Evolutionary conservation across 64 coral and sea anemone genomes (phyloP), one percentile per base, ranked within the genome.

Genomic region (Trachythela sp.): DNA sequence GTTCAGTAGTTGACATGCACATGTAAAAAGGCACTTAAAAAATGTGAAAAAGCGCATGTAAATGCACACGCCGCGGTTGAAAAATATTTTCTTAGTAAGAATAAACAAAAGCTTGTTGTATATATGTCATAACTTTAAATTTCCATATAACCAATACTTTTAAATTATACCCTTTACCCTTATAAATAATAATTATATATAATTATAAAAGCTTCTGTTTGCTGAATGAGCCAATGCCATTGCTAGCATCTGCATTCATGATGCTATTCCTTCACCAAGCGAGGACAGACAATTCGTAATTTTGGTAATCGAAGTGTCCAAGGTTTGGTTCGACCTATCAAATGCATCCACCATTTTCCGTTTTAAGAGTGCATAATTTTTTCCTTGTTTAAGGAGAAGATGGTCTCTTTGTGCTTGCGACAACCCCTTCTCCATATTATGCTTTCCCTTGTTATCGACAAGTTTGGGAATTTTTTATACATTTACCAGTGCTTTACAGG

Each of bases 381-480:
- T 80, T 37, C 20, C 32, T 15, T 40, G 13, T 20, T 30, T 36
- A 15, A 80, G 31, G 14, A 80, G 75, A 37, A 80, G 31, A 17
- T 80, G 75, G 75, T 80, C 75, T 37, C 75, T 80, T 40, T 80
- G 75, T 29, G 75, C 75, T 80, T 80, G 75, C 0, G 75, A 80
- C 14, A 80, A 80, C 0, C 34, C 37, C 37, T 80, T 80, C 20
- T 72, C 68, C 68, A 72, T n/a, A n/a, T 45, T 80, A 40, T 80
- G 75, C 9, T 37, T 80, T 40, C 34, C 14, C 37, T 80, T 80
- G 33, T 80, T 80, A 18, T 80, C 75, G 20, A 80, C 75, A 37
- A 80, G 75, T 37, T 80, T 80, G 14, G 75, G 32, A 29, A 80
- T 80, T 80, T 22, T 20, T n/a, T 10, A 64, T 20, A 22, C 75